phyloP scores from a whole-genome alignment of 2,797 vertebrate genomes.

The Amniataba percoides region DNA sequence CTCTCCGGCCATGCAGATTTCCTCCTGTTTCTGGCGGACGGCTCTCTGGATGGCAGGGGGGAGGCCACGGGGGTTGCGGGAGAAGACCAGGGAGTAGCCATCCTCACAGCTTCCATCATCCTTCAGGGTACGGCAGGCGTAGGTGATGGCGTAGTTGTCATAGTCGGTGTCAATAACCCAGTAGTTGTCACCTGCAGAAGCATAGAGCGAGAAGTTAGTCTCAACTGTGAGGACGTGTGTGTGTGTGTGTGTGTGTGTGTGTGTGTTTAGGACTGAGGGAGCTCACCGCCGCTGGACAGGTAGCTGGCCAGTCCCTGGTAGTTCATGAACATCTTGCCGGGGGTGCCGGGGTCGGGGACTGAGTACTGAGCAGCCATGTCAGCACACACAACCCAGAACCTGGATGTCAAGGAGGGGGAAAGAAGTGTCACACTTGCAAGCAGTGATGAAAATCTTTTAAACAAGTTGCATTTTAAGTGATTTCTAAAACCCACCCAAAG shows the following conservation, averaged over 20 bases:
- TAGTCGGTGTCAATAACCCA: conserved; percentile 97
- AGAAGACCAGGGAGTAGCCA: conserved; percentile 92
- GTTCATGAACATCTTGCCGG: conserved; percentile 93
- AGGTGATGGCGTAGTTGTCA: conserved; percentile 93
- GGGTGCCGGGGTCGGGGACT: conserved; percentile 85
- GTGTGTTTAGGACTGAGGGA: not conserved
- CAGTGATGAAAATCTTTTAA: not conserved
- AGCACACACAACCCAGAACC: conserved; percentile 93
- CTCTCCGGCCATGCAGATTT: conserved; percentile 92
- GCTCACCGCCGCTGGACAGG: conserved; percentile 90
- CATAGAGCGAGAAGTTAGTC: conserved; percentile 12
- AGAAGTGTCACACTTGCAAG: not conserved
- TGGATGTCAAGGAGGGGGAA: conserved; percentile 40
- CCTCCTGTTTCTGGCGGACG: conserved; percentile 91
- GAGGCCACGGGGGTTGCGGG: conserved; percentile 91
- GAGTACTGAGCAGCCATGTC: conserved; percentile 92
- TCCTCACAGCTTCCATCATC: conserved; percentile 92
- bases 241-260: too few species aligned
- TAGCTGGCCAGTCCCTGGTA: conserved; percentile 93
- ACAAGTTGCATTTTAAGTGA: not conserved
- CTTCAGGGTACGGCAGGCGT: conserved; percentile 91
- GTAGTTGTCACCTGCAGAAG: conserved; percentile 91
- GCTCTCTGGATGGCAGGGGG: conserved; percentile 90
- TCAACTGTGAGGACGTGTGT: not conserved
- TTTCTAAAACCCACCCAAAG: conserved; percentile 83